Evolutionary conservation across 2,888 invertebrate genomes (phyloP), one percentile per base, ranked within the genome.

Genomic region (Meteorus cinctellus): DNA sequence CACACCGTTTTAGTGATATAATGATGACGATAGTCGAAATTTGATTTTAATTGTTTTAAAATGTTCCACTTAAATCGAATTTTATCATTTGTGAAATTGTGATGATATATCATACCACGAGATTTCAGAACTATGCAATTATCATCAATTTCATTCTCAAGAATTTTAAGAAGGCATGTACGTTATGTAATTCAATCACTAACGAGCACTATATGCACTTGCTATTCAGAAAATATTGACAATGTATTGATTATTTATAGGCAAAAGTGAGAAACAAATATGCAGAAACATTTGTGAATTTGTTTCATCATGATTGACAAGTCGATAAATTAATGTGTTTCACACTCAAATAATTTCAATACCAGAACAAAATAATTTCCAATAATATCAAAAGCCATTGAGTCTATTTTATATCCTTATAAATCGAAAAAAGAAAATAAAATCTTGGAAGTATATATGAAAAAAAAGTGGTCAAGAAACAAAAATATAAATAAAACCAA

Each of bases 161-260:
- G 55, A 69, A 69, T 69, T 36, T 14, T 4, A 55, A 69, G 34
- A 69, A 69, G 69, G 55, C 69, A 55, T 69, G 31, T 62, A 62
- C 12, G 62, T 62, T n/a, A 59, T 6, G 41, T 69, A 72, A 65
- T 62, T 71, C 41, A 31, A 45, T 62, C 45, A 71, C 19, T 71
- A 24, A 62, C 31, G 36, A 14, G 60, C 45, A 72, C 70, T 70
- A 72, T n/a, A 45, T 63, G 48, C 27, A 34, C 41, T 45, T 48
- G 27, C 34, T 59, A 59, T 24, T 27, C 29, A 69, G 41, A 70
- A 34, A 65, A 60, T 63, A 72, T 72, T 72, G 72, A 72, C 72
- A 72, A 62, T 72, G 31, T 62, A 34, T 51, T 48, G n/a, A n/a
- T n/a, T 24, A n/a, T 34, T 34, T 59, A 27, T 31, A 55, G 51